A percentile compares a stretch with the other conserved stretches of the same genome.
Conservation (phyloP, 2,113 vertebrate species). For the Excalfactoria chinensis region DNA sequence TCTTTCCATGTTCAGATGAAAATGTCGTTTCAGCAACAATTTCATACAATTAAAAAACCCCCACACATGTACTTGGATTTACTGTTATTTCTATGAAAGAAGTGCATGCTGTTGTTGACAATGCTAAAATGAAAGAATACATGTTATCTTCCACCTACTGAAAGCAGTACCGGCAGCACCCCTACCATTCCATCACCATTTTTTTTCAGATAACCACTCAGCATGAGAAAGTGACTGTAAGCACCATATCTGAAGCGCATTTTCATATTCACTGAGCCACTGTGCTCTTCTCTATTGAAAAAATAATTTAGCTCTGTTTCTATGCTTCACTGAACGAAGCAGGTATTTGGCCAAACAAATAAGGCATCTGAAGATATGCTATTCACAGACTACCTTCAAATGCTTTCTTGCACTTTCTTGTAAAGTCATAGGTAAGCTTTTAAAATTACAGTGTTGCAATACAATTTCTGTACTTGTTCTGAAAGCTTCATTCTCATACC, state of each 20-base stretch:
- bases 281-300: not conserved
- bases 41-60: not conserved
- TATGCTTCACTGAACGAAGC: not conserved
- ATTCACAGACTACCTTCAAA: not conserved
- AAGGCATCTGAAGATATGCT: not conserved
- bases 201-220: not conserved
- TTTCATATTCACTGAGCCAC: not conserved
- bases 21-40: not conserved
- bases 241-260: not conserved
- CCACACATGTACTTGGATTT: not conserved
- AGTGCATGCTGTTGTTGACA: not conserved
- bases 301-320: not conserved
- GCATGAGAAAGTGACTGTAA: not conserved
- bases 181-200: not conserved
- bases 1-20: not conserved
- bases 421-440: not conserved
- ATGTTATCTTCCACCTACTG: not conserved
- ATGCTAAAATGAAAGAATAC: not conserved
- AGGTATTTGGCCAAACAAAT: not conserved
- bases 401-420: not conserved
- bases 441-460: not conserved
- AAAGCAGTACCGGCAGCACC: not conserved
- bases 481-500: not conserved
- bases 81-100: not conserved
- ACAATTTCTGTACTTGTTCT: not conserved